Conservation (phyloP, 2,113 vertebrate genomes). For the Danio rerio region GRCz12tu NC_133181.1:39954001-39954500, state of each 20-base stretch:
- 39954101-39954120: not conserved
- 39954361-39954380: not conserved
- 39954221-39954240: not conserved
- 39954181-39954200: not conserved
- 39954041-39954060: not conserved
- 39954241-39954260: not conserved
- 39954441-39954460: too few relatives aligned
- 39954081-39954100: not conserved
- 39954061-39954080: too few relatives aligned
- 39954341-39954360: not conserved
- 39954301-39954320: not conserved
- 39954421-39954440: too few relatives aligned
- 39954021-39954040: not conserved
- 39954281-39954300: not conserved
- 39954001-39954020: not conserved
- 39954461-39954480: too few relatives aligned
- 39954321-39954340: not conserved
- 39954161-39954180: not conserved
- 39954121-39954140: not conserved
- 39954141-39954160: not conserved
- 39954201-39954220: not conserved
- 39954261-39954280: not conserved
- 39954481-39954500: too few relatives aligned
- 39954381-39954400: slow-evolving; percentile 38
- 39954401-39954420: not conserved